Conservation (phyloP, 2,113 vertebrate genomes). For the Edolisoma coerulescens region DNA sequence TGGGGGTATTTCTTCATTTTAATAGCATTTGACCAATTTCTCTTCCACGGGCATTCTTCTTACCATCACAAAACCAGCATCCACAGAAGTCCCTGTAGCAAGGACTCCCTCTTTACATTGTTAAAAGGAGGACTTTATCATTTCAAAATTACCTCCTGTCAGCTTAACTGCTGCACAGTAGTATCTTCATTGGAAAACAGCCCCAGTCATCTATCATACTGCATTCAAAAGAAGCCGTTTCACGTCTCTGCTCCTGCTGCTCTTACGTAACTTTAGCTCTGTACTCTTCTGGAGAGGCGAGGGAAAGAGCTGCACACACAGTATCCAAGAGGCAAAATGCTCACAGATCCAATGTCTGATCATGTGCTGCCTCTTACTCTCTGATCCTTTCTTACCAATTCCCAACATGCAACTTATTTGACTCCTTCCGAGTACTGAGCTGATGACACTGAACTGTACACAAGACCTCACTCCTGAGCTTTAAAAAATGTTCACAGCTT, state of each 20-base stretch:
- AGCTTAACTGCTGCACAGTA: not conserved
- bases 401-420: not conserved
- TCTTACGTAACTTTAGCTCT: not conserved
- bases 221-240: not conserved
- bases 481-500: not conserved
- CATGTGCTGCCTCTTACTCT: not conserved
- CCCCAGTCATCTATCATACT: not conserved
- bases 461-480: not conserved
- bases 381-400: not conserved
- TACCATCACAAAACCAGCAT: not conserved
- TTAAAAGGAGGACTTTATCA: accelerated
- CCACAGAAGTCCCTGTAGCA: not conserved
- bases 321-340: not conserved
- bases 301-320: not conserved
- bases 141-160: not conserved
- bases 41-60: not conserved
- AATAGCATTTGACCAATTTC: not conserved
- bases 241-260: not conserved
- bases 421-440: not conserved
- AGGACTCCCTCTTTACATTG: not conserved
- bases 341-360: not conserved
- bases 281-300: not conserved
- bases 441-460: not conserved
- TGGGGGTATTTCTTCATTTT: not conserved
- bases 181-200: not conserved